phyloP scores from a whole-genome alignment of 2,888 invertebrate genomes.

The Ochropleura leucogaster region DNA sequence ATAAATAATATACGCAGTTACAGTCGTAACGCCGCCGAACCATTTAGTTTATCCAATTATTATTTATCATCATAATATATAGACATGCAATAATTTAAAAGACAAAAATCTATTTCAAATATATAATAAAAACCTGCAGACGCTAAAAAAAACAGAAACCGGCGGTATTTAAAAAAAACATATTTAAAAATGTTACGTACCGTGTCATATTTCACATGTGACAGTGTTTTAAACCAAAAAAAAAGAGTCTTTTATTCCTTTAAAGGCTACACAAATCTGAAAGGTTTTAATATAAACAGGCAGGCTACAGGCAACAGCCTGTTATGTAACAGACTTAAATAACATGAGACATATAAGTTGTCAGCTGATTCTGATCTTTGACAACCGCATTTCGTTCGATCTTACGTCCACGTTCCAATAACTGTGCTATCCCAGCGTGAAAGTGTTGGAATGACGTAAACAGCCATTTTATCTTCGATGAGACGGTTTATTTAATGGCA shows the following conservation, averaged over 20 bases:
- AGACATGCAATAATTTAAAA: neutral
- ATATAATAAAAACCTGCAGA: neutral
- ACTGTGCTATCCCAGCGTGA: neutral
- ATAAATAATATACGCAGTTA: neutral
- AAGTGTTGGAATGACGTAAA: neutral
- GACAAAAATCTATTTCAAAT: neutral
- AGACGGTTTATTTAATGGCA: neutral
- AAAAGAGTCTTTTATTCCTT: neutral
- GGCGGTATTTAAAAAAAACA: neutral
- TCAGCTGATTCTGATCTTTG: neutral
- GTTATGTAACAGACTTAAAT: too few relatives aligned
- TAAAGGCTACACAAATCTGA: neutral
- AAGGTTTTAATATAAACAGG: neutral
- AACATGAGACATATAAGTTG: neutral
- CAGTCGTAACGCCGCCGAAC: neutral
- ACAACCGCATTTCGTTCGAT: neutral
- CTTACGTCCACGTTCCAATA: neutral
- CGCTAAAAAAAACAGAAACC: slow-evolving; percentile 2
- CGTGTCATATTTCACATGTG: neutral
- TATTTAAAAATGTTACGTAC: neutral
- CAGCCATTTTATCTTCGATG: neutral
- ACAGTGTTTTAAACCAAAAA: neutral
- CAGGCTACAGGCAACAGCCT: too few relatives aligned
- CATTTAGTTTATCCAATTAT: neutral
- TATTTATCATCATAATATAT: neutral